A percentile compares a stretch with the other conserved stretches of the same genome.
Evolutionary conservation across 2,113 vertebrate species (phyloP).

Genomic region (Eptesicus fuscus): DNA sequence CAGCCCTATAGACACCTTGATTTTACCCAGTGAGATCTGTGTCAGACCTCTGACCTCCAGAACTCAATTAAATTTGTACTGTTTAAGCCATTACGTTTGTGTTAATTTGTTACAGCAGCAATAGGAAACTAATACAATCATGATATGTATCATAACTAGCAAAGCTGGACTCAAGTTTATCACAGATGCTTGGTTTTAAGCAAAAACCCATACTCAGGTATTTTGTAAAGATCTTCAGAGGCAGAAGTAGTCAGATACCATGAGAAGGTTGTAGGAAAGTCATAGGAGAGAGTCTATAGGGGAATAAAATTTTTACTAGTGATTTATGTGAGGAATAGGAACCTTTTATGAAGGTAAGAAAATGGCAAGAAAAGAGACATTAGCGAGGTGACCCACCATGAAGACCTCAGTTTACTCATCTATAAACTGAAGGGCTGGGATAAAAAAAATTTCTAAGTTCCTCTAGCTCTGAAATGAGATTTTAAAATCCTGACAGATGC

Average conservation of each 20-base stretch:
- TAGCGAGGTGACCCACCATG: neutral
- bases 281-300: neutral
- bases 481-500: slow-evolving; percentile 6
- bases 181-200: neutral
- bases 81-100: neutral
- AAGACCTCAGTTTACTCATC: neutral
- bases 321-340: neutral
- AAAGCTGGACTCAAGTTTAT: neutral
- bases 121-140: neutral
- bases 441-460: neutral
- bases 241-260: neutral
- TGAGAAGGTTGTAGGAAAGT: neutral
- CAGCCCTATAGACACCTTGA: neutral
- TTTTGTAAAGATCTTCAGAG: slow-evolving; percentile 14
- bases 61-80: neutral
- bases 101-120: neutral
- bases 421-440: neutral
- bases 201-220: neutral
- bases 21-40: neutral
- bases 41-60: neutral
- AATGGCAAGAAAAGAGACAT: neutral
- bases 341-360: slow-evolving; percentile 1
- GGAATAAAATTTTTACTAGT: neutral
- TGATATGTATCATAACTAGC: neutral
- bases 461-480: neutral